Evolutionary conservation across 2,797 vertebrate genomes (phyloP), one percentile per base, ranked within the genome.

Genomic region (Acanthurus lineatus): DNA sequence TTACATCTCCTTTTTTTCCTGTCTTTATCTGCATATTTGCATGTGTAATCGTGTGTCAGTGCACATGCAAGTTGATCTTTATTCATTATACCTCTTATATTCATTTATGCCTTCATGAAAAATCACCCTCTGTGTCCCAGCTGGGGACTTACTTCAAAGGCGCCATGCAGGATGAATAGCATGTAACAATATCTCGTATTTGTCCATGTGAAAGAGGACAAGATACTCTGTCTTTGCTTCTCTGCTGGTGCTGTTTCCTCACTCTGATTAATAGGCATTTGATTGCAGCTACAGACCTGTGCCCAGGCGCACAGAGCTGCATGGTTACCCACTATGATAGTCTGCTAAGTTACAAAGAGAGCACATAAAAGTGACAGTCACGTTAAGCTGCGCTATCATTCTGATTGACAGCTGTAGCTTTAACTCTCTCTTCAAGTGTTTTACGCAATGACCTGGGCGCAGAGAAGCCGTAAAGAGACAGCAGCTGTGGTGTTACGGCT

Each of bases 171-270:
- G 90, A 92, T 89, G 78, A 91, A 93, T 88, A 78, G 85, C 82
- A 67, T 91, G 92, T 89, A 94, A 94, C 91, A 87, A 88, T 91
- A 94, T 92, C 91, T 92, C 5, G 72, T 83, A 90, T 90, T 92
- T 90, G 86, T 90, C 70, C 77, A 73, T 65, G 79, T 78, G 77
- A 88, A 84, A 81, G 67, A 68, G 76, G 93, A 93, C 89, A 89
- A 92, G 92, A 91, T 80, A 80, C 83, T 92, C 76, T 85, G 89
- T 94, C 91, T 90, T 91, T 17, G 11, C 81, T 65, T 71, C 72
- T 79, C 83, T 61, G 56, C 77, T 51, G 45, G 83, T 69, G 73
- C 60, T 2, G 35, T 88, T 92, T 90, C 85, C 80, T 86, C 51
- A 7, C 52, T 62, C 62, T 91, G 93, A 94, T 90, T 89, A 92